These are phyloP conservation scores for Brachionus sp. DNA, from an alignment of 1,140 invertebrate genomes.

Conservation along the genomic window DNA sequence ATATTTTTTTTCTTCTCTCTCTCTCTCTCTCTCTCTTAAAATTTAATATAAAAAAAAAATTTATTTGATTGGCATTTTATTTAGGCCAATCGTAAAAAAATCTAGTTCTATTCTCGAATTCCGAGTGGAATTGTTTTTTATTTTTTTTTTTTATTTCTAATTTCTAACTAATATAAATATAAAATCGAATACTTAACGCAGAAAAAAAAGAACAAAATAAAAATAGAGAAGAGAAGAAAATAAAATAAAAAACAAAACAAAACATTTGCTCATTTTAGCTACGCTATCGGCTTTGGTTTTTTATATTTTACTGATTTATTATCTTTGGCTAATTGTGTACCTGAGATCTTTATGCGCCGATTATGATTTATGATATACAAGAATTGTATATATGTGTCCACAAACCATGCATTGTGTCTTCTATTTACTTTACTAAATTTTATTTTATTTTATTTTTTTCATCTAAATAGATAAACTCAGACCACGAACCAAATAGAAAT, in stretches of 20 bases:
- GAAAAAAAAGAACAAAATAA: not conserved
- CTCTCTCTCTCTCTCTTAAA: no score
- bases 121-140: not conserved
- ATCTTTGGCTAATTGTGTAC: constrained; percentile 6
- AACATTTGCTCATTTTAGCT: not conserved
- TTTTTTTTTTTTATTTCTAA: no score
- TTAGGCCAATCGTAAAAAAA: not conserved
- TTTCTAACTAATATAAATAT: no score
- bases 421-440: not conserved
- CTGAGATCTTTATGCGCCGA: not conserved
- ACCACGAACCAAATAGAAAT: not conserved
- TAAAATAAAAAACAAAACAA: not conserved
- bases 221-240: not conserved
- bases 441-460: not conserved
- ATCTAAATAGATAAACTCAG: not conserved
- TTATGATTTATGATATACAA: not conserved
- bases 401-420: not conserved
- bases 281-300: not conserved
- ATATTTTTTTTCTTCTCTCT: not conserved
- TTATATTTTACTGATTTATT: not conserved
- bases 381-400: not conserved
- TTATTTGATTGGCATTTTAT: not conserved
- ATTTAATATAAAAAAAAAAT: not conserved
- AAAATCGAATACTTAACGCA: no score
- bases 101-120: not conserved